Evolutionary conservation across 2,888 invertebrate species (phyloP), one percentile per base, ranked within the genome.

Genomic region (Diarsia rubi): DNA sequence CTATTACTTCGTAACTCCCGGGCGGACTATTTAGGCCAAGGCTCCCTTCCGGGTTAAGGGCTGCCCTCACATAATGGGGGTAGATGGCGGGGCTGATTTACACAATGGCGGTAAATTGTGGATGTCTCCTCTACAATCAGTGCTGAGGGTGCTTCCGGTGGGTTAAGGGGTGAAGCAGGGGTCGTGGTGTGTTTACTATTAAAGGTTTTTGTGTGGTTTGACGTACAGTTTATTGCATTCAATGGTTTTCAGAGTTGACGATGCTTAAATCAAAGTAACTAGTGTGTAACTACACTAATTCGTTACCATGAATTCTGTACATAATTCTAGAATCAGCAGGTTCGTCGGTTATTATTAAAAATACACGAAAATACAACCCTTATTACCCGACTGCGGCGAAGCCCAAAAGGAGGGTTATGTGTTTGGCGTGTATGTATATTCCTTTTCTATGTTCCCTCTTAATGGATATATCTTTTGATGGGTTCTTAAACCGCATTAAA

Each of bases 1-100:
- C 44, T 14, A 12, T 44, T 52, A 21, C 69, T 54, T 62, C 47
- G 3, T 0, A 24, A 0, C 44, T 73, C 73, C 27, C 1, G 8
- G 54, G 0, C 16, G 1, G 49, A 67, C 66, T 83, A 85, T 86
- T 72, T 73, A 78, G 86, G 86, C 82, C 86, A 86, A 86, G 86
- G 86, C 75, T 60, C 42, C 57, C 64, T 69, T 71, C 76, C 79
- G 73, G 82, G 85, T 86, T 83, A 81, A 86, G 85, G 73, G 76
- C 63, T 72, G 66, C 73, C 62, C 63, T 27, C 76, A 57, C 64
- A 67, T 78, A 77, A 85, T 84, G 74, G 76, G 52, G 64, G 65
- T 64, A 70, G 76, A 84, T 75, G 74, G 78, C 24, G 65, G 68
- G 60, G 72, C 57, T 75, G 78, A 82, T 78, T 81, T 73, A 81